These are phyloP conservation scores for Oscheius sp. DNA, from an alignment of 2,888 invertebrate genomes.

Conservation along the genomic window DNA sequence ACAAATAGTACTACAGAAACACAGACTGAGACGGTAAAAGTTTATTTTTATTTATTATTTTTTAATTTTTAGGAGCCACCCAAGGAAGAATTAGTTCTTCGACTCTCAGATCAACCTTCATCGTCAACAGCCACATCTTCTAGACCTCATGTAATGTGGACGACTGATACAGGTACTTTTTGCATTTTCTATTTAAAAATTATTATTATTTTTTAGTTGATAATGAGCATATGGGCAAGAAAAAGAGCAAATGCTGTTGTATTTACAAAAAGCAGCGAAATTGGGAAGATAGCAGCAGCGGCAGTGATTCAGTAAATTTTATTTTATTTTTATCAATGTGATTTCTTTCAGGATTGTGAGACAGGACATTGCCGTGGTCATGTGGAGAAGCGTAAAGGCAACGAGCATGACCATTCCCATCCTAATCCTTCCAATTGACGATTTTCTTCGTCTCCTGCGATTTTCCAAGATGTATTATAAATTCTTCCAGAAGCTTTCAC, in stretches of 20 bases:
- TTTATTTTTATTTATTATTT: neutral
- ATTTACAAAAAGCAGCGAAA: slow-evolving; percentile 69
- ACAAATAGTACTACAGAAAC: slow-evolving; percentile 15
- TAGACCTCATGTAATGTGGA: slow-evolving; percentile 50
- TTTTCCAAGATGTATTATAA: neutral
- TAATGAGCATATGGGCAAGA: slow-evolving; percentile 68
- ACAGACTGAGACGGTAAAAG: neutral
- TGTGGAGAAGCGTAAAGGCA: slow-evolving; percentile 53
- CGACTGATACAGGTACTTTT: slow-evolving; percentile 52
- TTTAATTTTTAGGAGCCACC: slow-evolving; percentile 5
- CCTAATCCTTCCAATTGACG: neutral
- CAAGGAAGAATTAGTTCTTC: slow-evolving; percentile 79
- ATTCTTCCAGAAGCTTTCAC: neutral
- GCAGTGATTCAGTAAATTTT: slow-evolving; percentile 48
- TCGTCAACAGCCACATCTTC: slow-evolving; percentile 31
- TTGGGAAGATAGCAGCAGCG: slow-evolving; percentile 59
- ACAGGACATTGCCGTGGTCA: slow-evolving; percentile 71
- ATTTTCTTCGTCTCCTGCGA: neutral
- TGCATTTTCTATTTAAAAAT: too few species aligned
- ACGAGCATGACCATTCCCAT: neutral
- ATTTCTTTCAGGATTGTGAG: slow-evolving; percentile 66
- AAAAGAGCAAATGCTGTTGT: slow-evolving; percentile 72
- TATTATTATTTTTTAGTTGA: slow-evolving; percentile 51
- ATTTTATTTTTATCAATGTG: neutral
- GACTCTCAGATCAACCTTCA: slow-evolving; percentile 17